phyloP scores from a whole-genome alignment of 2,888 invertebrate species.

The Mythimna impura region DNA sequence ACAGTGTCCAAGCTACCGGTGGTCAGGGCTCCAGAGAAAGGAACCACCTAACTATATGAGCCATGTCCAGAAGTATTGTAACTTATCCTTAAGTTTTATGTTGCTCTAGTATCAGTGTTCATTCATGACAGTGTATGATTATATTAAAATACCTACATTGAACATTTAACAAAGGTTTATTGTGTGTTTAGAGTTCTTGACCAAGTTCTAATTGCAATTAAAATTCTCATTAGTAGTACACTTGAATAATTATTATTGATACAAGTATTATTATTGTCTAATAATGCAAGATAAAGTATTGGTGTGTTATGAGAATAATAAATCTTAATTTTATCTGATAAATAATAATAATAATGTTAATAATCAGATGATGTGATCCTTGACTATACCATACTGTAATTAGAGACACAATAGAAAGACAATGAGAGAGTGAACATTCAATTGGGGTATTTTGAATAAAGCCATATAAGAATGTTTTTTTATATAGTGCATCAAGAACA shows the following conservation, averaged over 20 bases:
- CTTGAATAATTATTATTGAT: constrained; percentile 38
- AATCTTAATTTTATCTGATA: neutral
- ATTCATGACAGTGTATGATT: neutral
- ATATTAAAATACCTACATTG: constrained; percentile 3
- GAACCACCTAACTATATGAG: no score
- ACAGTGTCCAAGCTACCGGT: no score
- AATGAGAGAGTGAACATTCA: no score
- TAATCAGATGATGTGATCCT: neutral
- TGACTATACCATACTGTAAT: neutral
- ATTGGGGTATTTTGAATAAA: no score
- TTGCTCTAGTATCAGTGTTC: no score
- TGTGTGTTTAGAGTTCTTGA: constrained; percentile 19
- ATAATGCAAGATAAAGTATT: constrained; percentile 29
- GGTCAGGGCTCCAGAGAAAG: no score
- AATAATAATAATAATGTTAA: neutral
- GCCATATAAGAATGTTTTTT: neutral
- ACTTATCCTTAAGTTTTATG: neutral
- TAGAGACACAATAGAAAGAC: no score
- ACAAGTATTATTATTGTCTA: constrained; percentile 24
- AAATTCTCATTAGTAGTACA: constrained; percentile 35
- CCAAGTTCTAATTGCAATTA: constrained; percentile 43
- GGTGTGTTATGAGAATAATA: neutral
- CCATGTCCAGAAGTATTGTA: no score
- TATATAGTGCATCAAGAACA: neutral
- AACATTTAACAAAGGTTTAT: constrained; percentile 42